These are phyloP conservation scores for Anthophora plumipes DNA, from an alignment of 2,888 invertebrate genomes.

Conservation along the genomic window DNA sequence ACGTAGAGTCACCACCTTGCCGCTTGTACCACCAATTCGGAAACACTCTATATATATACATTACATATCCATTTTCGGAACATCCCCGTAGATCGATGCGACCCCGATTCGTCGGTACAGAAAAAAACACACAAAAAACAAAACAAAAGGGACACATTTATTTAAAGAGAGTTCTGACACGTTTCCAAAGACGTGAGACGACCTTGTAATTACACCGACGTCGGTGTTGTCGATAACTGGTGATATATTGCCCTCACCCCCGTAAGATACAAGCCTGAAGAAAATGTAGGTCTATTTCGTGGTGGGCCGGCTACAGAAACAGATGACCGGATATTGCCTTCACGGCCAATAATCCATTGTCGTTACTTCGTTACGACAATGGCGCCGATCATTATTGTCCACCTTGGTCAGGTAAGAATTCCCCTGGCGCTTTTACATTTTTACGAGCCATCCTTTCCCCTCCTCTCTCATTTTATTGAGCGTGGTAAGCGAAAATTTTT, in stretches of 20 bases:
- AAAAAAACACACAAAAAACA: too few species aligned
- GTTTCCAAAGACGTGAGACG: slow-evolving; percentile 20
- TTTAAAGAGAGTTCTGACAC: slow-evolving; percentile 15
- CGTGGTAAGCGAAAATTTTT: slow-evolving; percentile 23
- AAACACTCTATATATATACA: too few species aligned
- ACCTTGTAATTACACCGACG: slow-evolving; percentile 44
- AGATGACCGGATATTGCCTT: slow-evolving; percentile 52
- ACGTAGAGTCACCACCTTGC: too few species aligned
- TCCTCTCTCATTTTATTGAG: too few species aligned
- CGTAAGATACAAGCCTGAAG: slow-evolving; percentile 14
- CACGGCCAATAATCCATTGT: slow-evolving; percentile 59
- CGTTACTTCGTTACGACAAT: slow-evolving; percentile 38
- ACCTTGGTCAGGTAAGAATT: slow-evolving; percentile 38
- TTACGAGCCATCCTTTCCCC: slow-evolving; percentile 28
- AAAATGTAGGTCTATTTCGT: slow-evolving; percentile 37
- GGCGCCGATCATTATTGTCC: slow-evolving; percentile 46
- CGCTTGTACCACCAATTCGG: too few species aligned
- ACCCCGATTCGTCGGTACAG: background rate
- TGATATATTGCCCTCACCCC: slow-evolving; percentile 39
- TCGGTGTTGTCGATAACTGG: slow-evolving; percentile 43
- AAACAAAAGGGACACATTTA: slow-evolving; percentile 5
- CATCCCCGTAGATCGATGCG: background rate
- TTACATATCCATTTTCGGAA: background rate
- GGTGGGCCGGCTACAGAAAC: slow-evolving; percentile 28
- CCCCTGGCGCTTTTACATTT: slow-evolving; percentile 40